These are phyloP conservation scores for Pachyuromys duprasi DNA, from an alignment of 2,797 vertebrate genomes.

Conservation along the genomic window DNA sequence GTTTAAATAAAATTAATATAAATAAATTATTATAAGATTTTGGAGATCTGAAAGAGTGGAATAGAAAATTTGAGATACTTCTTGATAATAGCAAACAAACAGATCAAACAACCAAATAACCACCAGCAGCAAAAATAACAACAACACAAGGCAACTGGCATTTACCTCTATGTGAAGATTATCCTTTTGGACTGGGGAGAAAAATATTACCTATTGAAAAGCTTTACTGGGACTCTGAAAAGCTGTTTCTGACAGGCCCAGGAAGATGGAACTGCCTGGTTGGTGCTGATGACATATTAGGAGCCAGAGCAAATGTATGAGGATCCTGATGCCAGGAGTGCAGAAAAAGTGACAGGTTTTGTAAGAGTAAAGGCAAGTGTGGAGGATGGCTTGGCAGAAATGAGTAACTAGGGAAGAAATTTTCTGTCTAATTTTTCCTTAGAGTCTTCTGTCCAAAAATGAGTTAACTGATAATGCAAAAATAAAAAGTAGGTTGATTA, in stretches of 20 bases:
- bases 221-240: accelerated
- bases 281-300: neutral
- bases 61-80: neutral
- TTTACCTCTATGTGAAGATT: neutral
- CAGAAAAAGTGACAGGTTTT: neutral
- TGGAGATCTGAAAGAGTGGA: neutral
- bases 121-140: neutral
- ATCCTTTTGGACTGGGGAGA: too few species aligned
- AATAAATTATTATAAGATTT: neutral
- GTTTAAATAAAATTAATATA: neutral
- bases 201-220: neutral
- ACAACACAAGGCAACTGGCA: neutral
- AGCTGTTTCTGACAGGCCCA: neutral
- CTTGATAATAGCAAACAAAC: neutral
- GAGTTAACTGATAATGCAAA: neutral
- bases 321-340: neutral
- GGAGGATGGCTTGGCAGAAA: neutral
- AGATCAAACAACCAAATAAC: neutral
- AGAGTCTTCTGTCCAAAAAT: neutral
- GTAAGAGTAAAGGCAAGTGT: neutral
- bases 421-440: neutral
- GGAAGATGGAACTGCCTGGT: neutral
- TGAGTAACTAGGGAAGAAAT: neutral
- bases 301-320: neutral
- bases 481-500: neutral